A percentile compares a stretch with the other conserved stretches of the same genome.
These are phyloP conservation scores for Habropoda laboriosa DNA, from an alignment of 1,140 invertebrate species.

Conservation along the genomic window DNA sequence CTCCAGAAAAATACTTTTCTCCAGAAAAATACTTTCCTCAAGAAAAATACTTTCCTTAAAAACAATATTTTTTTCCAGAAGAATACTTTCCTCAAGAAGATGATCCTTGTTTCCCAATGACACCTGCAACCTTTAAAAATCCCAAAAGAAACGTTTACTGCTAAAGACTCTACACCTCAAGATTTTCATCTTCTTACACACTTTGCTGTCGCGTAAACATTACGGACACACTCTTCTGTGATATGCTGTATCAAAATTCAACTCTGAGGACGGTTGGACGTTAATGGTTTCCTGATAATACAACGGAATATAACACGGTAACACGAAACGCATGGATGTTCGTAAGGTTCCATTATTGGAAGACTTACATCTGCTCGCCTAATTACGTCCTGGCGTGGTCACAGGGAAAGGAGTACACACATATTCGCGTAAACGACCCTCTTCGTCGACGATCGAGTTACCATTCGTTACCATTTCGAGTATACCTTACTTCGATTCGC, in stretches of 20 bases:
- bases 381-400: conserved; percentile 68
- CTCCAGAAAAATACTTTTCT: too few relatives aligned
- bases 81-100: too few relatives aligned
- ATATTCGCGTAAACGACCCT: neutral
- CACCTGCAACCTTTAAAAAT: too few relatives aligned
- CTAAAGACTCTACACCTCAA: too few relatives aligned
- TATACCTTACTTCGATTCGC: neutral
- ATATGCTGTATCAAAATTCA: conserved; percentile 57
- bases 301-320: conserved; percentile 16
- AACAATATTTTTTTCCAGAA: too few relatives aligned
- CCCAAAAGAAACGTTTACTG: too few relatives aligned
- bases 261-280: conserved; percentile 60
- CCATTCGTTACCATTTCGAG: neutral
- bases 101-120: too few relatives aligned
- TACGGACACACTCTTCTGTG: conserved; percentile 51
- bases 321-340: conserved; percentile 44
- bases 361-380: conserved; percentile 72
- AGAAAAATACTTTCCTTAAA: too few relatives aligned
- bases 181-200: too few relatives aligned
- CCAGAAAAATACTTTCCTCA: too few relatives aligned
- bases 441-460: neutral
- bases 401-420: conserved; percentile 51
- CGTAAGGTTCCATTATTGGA: conserved; percentile 71
- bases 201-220: too few relatives aligned
- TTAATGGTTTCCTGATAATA: conserved; percentile 51